These are phyloP conservation scores for Liopterus haemorrhoidalis DNA, from an alignment of 2,888 invertebrate genomes.

Conservation along the genomic window DNA sequence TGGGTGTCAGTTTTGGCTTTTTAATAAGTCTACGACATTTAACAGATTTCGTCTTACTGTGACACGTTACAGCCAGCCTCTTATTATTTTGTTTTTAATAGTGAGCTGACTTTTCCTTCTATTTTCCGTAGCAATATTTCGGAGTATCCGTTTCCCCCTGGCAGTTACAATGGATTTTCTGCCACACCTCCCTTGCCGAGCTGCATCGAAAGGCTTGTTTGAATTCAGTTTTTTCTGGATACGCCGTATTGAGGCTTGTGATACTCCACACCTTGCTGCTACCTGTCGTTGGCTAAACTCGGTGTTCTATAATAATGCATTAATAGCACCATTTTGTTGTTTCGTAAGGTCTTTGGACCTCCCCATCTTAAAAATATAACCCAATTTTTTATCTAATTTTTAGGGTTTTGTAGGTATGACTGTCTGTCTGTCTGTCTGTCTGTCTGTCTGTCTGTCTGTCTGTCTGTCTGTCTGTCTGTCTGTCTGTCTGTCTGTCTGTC, in stretches of 20 bases:
- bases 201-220: slow-evolving; percentile 9
- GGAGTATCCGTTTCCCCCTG: slow-evolving; percentile 2
- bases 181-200: slow-evolving; percentile 13
- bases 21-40: slow-evolving; percentile 23
- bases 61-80: slow-evolving; percentile 10
- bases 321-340: too few relatives aligned
- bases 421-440: too few relatives aligned
- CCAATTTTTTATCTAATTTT: too few relatives aligned
- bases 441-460: too few relatives aligned
- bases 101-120: slow-evolving; percentile 6
- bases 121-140: slow-evolving; percentile 4
- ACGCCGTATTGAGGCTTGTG: too few relatives aligned
- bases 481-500: too few relatives aligned
- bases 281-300: slow-evolving; percentile 1
- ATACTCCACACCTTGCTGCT: too few relatives aligned
- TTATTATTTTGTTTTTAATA: slow-evolving; percentile 2
- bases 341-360: too few relatives aligned
- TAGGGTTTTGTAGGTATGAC: too few relatives aligned
- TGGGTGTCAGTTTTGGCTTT: slow-evolving; percentile 23
- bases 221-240: slow-evolving; percentile 13
- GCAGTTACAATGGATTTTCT: slow-evolving; percentile 11
- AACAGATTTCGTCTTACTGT: slow-evolving; percentile 17
- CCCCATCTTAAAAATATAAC: too few relatives aligned
- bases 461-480: too few relatives aligned
- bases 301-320: not conserved